A percentile compares a stretch with the other conserved stretches of the same genome.
Evolutionary conservation across 1,140 invertebrate species (phyloP).

Genomic region (Acromyrmex charruanus): DNA sequence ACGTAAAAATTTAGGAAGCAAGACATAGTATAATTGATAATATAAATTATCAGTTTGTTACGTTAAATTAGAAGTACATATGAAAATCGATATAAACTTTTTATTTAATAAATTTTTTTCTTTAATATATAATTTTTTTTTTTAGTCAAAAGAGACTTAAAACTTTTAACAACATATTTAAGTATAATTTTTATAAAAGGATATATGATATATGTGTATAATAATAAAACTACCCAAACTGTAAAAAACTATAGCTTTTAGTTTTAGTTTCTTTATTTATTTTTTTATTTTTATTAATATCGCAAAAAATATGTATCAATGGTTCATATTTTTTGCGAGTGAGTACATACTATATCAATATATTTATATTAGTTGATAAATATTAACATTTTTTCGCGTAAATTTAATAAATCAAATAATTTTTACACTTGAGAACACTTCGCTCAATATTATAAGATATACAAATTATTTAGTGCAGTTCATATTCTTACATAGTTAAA

Average conservation of each 20-base stretch:
- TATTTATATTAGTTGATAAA: conserved; percentile 6
- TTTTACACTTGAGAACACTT: neutral
- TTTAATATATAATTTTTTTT: conserved; percentile 1
- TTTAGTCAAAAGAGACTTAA: neutral
- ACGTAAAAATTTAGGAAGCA: neutral
- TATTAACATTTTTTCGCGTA: neutral
- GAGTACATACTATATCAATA: too few species aligned
- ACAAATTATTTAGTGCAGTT: conserved; percentile 13
- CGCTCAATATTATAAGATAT: conserved; percentile 7
- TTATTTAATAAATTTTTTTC: conserved; percentile 1
- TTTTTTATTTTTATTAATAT: conserved; percentile 2
- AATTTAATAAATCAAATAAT: neutral
- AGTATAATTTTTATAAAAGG: neutral
- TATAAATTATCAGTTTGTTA: neutral
- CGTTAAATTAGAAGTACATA: neutral
- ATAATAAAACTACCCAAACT: neutral
- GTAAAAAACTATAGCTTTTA: neutral
- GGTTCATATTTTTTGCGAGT: too few species aligned
- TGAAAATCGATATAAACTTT: neutral
- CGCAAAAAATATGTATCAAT: too few species aligned
- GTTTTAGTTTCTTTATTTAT: neutral
- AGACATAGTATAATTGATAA: neutral
- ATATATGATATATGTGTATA: neutral
- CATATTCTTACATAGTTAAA: conserved; percentile 41
- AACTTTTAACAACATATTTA: neutral